Evolutionary conservation across 1,140 invertebrate species (phyloP).

Genomic region (Meloidogyne chitwoodi): DNA sequence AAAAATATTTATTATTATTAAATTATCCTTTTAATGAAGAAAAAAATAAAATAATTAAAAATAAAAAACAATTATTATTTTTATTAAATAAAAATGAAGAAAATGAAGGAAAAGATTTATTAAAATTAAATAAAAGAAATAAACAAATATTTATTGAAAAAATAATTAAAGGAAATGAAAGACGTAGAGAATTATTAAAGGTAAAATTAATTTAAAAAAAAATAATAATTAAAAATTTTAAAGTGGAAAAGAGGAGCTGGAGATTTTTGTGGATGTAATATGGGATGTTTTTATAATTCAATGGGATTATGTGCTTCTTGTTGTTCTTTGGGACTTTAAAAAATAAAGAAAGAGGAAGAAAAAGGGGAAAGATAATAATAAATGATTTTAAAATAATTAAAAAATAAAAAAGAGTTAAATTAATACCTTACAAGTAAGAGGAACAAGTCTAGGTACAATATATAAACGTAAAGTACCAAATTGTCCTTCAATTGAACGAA

Average conservation of each 20-base stretch:
- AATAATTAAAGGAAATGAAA: background rate
- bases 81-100: background rate
- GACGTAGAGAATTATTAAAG: background rate
- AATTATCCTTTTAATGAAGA: background rate
- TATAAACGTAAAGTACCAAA: conserved; percentile 74
- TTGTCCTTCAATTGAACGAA: conserved; percentile 75
- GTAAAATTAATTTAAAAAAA: background rate
- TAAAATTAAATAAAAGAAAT: background rate
- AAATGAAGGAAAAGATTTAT: background rate
- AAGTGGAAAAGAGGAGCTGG: conserved; percentile 35
- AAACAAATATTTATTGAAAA: background rate
- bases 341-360: background rate
- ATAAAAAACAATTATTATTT: background rate
- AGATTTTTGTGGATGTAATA: conserved; percentile 56
- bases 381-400: background rate
- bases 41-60: too few species aligned
- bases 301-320: conserved; percentile 48
- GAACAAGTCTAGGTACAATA: conserved; percentile 74
- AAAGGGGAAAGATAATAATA: background rate
- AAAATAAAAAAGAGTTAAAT: background rate
- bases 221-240: conserved; percentile 5
- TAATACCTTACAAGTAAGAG: conserved; percentile 70
- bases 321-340: conserved; percentile 48
- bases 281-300: conserved; percentile 54
- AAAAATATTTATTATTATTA: background rate